Base-by-base conservation (phyloP, 2,113 vertebrate genomes). In the Ranitomeya variabilis region DNA sequence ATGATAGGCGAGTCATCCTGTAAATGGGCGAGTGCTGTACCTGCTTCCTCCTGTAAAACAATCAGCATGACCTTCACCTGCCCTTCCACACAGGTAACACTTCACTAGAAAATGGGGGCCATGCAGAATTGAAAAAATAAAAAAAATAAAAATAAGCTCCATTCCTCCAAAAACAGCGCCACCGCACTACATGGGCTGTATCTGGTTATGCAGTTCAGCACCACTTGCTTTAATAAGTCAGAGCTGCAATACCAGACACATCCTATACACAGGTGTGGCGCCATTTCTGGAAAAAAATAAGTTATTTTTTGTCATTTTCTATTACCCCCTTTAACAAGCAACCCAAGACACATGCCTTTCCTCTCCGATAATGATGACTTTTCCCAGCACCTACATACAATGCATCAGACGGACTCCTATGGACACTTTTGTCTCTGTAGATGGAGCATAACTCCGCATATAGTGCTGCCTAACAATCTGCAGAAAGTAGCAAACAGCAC, bases 11-110 rank as follows among this genome's bases (percentile, higher is more conserved):
- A 76, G 57, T 59, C 57, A 62, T 88, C 87, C 59, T 52, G 55
- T 66, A 81, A 54, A 10, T 26, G 23, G 31, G 13, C 16, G 57
- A 60, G 73, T 52, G 82, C 80, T 54, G 67, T 67, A 71, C 64
- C 64, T 87, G 62, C 23, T 64, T 54, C 80, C 37, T 77, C 87
- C 87, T 88, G 87, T 77, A 88, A 88, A 55, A 88, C n/a, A 88
- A 88, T 66, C 87, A 88, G 37, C 69, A 83, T 88, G 31, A 82
- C 79, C 80, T 83, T 84, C 82, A 84, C 82, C 82, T 55, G 82
- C 81, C 62, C 81, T 83, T 83, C 60, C 31, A 67, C 31, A 83
- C 4, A 13, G 18, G 51, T 1, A 66, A 23, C 62, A 60, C 55
- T 80, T 52, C 7, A 59, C 78, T 7, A 57, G 19, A 79, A 6